Evolutionary conservation across 2,113 vertebrate genomes (phyloP), one percentile per base, ranked within the genome.

Genomic region (Thamnophis sirtalis): DNA sequence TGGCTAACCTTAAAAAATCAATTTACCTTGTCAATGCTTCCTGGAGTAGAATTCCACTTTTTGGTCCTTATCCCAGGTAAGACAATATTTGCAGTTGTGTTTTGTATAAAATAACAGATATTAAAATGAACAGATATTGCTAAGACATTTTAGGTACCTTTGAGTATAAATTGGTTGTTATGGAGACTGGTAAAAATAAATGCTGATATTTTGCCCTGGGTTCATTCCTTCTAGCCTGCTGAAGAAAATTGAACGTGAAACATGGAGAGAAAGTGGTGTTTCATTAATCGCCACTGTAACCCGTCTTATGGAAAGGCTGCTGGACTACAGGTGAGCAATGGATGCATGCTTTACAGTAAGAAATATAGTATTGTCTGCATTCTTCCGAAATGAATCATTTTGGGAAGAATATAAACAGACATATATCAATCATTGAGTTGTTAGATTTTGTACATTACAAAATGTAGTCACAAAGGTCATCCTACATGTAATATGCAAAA

Each of bases 31-130:
- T 98, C 98, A 98, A 98, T 99, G 99, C 99, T 99, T 99, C 98
- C 98, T 98, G 99, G 99, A 99, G 97, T 99, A 99, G 99, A 99
- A 99, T 99, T 98, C 99, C 99, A 97, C 99, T 99, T 96, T 99
- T 99, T 98, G 99, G 99, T 98, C 99, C 99, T 93, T 99, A 99
- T 97, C 99, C 99, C 99, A 99, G 99, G 99, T 99, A 99, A 99
- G 99, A 98, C 89, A 94, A 93, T 97, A 97, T 97, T 98, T 97
- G 97, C 95, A 97, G 96, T 96, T 94, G 93, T 96, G 95, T 94
- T 97, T 96, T 96, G 97, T 95, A 96, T 97, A 51, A 55, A 43
- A 54, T 28, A 86, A 86, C n/a, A 95, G 96, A 93, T 60, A 50
- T 88, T 28, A 92, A 87, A 92, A 94, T 97, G 84, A 92, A 43